These are phyloP conservation scores for Sisyra terminalis DNA, from an alignment of 2,888 invertebrate genomes.

Conservation along the genomic window DNA sequence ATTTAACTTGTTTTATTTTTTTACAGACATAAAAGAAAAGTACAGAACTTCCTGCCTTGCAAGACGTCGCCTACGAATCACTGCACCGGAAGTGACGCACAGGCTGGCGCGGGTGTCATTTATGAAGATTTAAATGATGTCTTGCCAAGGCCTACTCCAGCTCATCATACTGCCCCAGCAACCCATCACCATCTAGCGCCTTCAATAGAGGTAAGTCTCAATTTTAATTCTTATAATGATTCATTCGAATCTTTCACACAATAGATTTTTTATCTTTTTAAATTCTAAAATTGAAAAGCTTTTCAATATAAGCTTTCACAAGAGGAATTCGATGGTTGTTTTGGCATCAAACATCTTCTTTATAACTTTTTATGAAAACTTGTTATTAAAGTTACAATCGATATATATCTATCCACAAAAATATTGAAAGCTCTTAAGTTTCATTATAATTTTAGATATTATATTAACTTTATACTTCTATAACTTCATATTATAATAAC, in stretches of 20 bases:
- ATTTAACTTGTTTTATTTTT: slow-evolving; percentile 16
- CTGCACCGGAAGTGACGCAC: slow-evolving; percentile 29
- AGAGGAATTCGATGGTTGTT: too few species aligned
- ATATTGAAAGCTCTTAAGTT: too few species aligned
- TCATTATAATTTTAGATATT: too few species aligned
- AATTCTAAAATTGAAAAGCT: slow-evolving; percentile 1
- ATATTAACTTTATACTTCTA: too few species aligned
- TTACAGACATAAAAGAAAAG: slow-evolving; percentile 73
- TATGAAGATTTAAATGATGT: slow-evolving; percentile 68
- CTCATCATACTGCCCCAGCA: slow-evolving; percentile 18
- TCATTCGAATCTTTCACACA: too few species aligned
- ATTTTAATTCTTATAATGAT: neutral
- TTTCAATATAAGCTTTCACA: too few species aligned
- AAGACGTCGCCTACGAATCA: slow-evolving; percentile 50
- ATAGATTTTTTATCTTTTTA: slow-evolving; percentile 5
- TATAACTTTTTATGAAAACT: too few species aligned
- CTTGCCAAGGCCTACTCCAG: slow-evolving; percentile 30
- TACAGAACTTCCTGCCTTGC: slow-evolving; percentile 68
- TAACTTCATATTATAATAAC: too few species aligned
- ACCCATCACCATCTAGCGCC: slow-evolving; percentile 24
- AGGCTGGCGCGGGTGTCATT: slow-evolving; percentile 40
- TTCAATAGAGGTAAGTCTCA: slow-evolving; percentile 28
- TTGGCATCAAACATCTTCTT: too few species aligned
- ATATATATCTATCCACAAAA: too few species aligned
- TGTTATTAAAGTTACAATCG: too few species aligned